These are phyloP conservation scores for Branchellion lobata DNA, from an alignment of 2,888 invertebrate species.

Conservation along the genomic window DNA sequence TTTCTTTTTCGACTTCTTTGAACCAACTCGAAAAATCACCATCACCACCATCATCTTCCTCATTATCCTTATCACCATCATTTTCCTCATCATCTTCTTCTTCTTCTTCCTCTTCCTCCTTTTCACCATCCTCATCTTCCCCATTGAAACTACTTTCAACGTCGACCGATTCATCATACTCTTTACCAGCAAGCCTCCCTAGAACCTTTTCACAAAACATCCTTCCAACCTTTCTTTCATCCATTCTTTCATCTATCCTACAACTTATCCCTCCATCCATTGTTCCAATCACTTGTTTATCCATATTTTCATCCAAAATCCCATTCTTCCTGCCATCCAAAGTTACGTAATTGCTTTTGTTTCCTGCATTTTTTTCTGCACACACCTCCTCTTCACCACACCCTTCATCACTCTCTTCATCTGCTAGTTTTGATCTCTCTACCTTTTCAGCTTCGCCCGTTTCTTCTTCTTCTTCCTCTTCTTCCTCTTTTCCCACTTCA, in stretches of 20 bases:
- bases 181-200: not conserved
- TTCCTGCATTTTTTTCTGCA: no score
- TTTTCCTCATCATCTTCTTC: not conserved
- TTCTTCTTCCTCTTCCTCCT: not conserved
- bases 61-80: not conserved
- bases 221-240: not conserved
- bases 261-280: not conserved
- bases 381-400: not conserved
- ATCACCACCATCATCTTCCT: slow-evolving; percentile 4
- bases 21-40: slow-evolving; percentile 1
- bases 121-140: not conserved
- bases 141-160: not conserved
- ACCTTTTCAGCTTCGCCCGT: not conserved
- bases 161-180: not conserved
- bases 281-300: no score
- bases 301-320: no score
- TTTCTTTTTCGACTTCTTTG: no score
- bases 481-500: no score
- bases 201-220: not conserved
- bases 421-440: not conserved
- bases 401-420: not conserved
- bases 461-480: slow-evolving; percentile 1
- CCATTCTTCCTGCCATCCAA: no score
- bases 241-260: not conserved
- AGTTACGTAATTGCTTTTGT: no score